Evolutionary conservation across 2,797 vertebrate species (phyloP).

Genomic region (Melanotaenia trifasciata): DNA sequence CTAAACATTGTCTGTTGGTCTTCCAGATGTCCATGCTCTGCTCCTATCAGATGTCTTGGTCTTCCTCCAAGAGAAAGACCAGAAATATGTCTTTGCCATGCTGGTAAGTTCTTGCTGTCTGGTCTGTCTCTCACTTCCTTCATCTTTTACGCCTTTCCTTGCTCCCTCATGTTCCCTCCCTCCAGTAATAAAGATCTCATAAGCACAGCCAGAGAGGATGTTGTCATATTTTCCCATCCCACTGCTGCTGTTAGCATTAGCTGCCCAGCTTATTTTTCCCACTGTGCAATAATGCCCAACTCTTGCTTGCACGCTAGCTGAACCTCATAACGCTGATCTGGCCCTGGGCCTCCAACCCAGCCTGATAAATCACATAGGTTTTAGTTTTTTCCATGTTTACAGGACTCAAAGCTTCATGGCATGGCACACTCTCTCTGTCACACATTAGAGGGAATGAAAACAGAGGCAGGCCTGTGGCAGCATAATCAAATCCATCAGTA

Average conservation of each 20-base stretch:
- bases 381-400: constrained; percentile 51
- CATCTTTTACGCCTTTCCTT: constrained; percentile 1
- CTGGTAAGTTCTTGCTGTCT: constrained; percentile 85
- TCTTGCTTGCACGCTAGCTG: constrained; percentile 41
- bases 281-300: constrained; percentile 41
- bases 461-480: constrained; percentile 35
- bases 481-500: constrained; percentile 51
- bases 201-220: constrained; percentile 40
- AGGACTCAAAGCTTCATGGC: constrained; percentile 42
- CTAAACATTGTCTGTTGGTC: constrained; percentile 2
- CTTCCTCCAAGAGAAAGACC: constrained; percentile 98
- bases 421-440: constrained; percentile 19
- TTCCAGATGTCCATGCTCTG: constrained; percentile 93
- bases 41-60: constrained; percentile 93
- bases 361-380: constrained; percentile 56
- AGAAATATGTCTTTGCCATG: constrained; percentile 95
- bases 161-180: neutral
- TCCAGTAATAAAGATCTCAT: constrained; percentile 35
- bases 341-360: constrained; percentile 48
- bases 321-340: constrained; percentile 58
- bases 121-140: neutral
- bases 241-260: constrained; percentile 59
- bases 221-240: constrained; percentile 65
- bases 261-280: constrained; percentile 30
- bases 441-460: constrained; percentile 34